Conservation (phyloP, 2,888 invertebrate genomes). For the Drosophila limbata region DNA sequence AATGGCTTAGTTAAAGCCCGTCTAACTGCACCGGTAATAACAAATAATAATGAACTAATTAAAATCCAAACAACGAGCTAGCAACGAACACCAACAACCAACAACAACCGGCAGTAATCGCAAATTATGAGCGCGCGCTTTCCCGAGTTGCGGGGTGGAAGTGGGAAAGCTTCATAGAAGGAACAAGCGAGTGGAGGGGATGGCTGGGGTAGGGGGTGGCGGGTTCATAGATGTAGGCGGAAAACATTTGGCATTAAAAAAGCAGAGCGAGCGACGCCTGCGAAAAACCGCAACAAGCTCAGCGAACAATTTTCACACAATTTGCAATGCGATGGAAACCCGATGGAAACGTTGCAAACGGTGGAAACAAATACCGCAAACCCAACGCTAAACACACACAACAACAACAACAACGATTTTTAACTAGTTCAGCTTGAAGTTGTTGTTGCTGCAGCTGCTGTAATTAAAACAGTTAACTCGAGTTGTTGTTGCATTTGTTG, state of each 20-base stretch:
- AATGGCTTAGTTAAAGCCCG: constrained; percentile 30
- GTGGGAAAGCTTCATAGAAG: constrained; percentile 18
- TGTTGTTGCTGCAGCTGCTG: constrained; percentile 27
- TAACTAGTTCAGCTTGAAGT: constrained; percentile 52
- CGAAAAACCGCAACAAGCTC: constrained; percentile 58
- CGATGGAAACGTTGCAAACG: constrained; percentile 37
- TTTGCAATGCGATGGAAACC: constrained; percentile 63
- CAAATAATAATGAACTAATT: constrained; percentile 71
- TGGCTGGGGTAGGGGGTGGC: neutral
- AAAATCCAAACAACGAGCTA: constrained; percentile 42
- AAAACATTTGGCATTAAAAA: constrained; percentile 47
- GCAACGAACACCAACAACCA: constrained; percentile 11
- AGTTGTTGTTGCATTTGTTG: constrained; percentile 20
- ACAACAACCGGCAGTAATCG: constrained; percentile 51
- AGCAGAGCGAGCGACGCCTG: constrained; percentile 41
- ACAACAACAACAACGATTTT: constrained; percentile 21
- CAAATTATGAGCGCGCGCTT: constrained; percentile 61
- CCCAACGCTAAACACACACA: constrained; percentile 16
- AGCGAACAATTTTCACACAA: constrained; percentile 66
- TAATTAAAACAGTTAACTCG: constrained; percentile 53
- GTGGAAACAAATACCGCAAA: constrained; percentile 54
- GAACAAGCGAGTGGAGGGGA: neutral
- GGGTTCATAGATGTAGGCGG: constrained; percentile 14
- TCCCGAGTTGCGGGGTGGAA: constrained; percentile 29
- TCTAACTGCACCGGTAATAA: constrained; percentile 50